These are phyloP conservation scores for Pangasius krempfi DNA, from an alignment of 2,797 vertebrate species.

Conservation along the genomic window DNA sequence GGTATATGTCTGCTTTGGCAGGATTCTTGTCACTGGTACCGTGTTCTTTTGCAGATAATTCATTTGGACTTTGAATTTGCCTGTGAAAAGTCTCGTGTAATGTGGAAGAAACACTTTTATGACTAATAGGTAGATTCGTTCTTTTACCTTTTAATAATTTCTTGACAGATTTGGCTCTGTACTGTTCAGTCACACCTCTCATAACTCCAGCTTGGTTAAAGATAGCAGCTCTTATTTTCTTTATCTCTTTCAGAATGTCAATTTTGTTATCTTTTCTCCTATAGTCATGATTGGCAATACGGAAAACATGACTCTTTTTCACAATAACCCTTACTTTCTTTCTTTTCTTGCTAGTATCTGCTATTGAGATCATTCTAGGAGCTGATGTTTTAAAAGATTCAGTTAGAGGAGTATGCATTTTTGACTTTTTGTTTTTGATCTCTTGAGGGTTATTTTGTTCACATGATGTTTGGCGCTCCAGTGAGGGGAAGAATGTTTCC, in stretches of 20 bases:
- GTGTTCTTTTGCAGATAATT: slow-evolving; percentile 41
- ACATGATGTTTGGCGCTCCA: slow-evolving; percentile 13
- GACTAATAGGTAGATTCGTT: slow-evolving; percentile 43
- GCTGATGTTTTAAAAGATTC: slow-evolving; percentile 15
- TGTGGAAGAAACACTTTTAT: slow-evolving; percentile 36
- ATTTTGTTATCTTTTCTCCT: slow-evolving; percentile 58
- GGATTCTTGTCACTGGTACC: slow-evolving; percentile 54
- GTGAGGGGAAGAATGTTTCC: slow-evolving; percentile 55
- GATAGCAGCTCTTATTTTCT: slow-evolving; percentile 66
- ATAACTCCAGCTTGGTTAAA: slow-evolving; percentile 65
- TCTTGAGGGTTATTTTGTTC: slow-evolving; percentile 5
- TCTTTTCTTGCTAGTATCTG: slow-evolving; percentile 48
- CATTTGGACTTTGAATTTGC: slow-evolving; percentile 27
- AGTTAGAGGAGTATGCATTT: not conserved
- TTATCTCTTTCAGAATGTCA: slow-evolving; percentile 55
- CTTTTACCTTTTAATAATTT: slow-evolving; percentile 59
- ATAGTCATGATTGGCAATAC: slow-evolving; percentile 57
- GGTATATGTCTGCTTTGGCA: slow-evolving; percentile 63
- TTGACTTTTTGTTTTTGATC: slow-evolving; percentile 22
- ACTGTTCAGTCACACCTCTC: slow-evolving; percentile 64
- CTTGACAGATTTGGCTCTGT: slow-evolving; percentile 65
- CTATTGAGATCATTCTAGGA: slow-evolving; percentile 33
- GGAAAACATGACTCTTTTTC: slow-evolving; percentile 59
- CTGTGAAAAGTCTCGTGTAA: slow-evolving; percentile 1
- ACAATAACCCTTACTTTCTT: slow-evolving; percentile 53